Percentiles rank a stretch among this genome's conserved stretches.
These are phyloP conservation scores for Urocynchramus pylzowi DNA, from an alignment of 2,113 vertebrate genomes.

Conservation along the genomic window DNA sequence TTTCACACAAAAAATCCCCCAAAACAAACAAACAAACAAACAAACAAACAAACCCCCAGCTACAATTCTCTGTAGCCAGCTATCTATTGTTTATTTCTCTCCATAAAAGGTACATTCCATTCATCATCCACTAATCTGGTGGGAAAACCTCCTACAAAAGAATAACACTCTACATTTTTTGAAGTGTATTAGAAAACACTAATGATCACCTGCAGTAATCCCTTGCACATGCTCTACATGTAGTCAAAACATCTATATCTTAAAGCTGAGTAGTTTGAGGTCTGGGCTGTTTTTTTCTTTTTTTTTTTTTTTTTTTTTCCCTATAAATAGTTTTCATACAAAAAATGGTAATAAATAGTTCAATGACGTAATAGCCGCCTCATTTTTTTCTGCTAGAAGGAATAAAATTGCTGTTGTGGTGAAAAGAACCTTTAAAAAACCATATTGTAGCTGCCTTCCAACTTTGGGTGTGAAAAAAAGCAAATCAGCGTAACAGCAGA, in stretches of 20 bases:
- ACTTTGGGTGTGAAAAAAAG: neutral
- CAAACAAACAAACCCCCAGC: neutral
- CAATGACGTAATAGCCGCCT: neutral
- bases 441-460: neutral
- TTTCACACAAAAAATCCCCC: neutral
- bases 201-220: neutral
- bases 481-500: neutral
- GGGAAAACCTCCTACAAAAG: neutral
- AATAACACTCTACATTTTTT: neutral
- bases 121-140: neutral
- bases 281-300: neutral
- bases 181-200: neutral
- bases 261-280: neutral
- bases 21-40: neutral
- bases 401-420: neutral
- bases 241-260: slow-evolving; percentile 2
- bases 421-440: slow-evolving; percentile 4
- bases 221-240: neutral
- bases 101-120: neutral
- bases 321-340: neutral
- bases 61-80: neutral
- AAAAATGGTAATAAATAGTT: neutral
- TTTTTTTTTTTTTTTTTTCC: fast-evolving
- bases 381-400: neutral
- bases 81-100: neutral